phyloP scores from a whole-genome alignment of 2,888 invertebrate genomes.

The Campoletis raptor region DNA sequence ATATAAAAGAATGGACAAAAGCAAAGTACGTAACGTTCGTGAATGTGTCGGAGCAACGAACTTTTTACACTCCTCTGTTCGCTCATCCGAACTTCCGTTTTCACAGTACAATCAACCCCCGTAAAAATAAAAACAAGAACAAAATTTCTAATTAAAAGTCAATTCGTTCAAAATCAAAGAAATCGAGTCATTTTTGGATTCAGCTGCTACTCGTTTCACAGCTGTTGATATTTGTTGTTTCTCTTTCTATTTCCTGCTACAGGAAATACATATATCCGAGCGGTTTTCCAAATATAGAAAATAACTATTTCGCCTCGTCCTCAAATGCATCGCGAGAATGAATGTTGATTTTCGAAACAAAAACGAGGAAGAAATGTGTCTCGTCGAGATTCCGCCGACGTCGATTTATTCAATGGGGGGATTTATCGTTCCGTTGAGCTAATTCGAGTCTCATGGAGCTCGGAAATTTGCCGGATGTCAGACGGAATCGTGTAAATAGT shows the following conservation, averaged over 20 bases:
- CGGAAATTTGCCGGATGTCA: conserved; percentile 49
- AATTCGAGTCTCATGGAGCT: conserved; percentile 55
- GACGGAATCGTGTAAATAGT: conserved; percentile 37
- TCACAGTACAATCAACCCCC: neutral
- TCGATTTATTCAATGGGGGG: neutral
- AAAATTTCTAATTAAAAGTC: neutral
- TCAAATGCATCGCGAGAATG: neutral
- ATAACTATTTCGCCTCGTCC: neutral
- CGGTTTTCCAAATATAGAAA: conserved; percentile 33
- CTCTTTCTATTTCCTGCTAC: conserved; percentile 19
- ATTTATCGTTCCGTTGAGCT: conserved; percentile 39
- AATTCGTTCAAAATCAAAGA: conserved; percentile 4
- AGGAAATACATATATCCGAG: conserved; percentile 29
- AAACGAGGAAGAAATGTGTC: neutral
- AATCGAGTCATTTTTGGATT: conserved; percentile 16
- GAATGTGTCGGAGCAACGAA: conserved; percentile 56
- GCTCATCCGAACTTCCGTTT: conserved; percentile 14
- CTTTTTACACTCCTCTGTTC: conserved; percentile 43
- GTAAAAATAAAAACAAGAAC: neutral
- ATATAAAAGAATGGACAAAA: conserved; percentile 39
- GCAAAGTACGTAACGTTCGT: conserved; percentile 29
- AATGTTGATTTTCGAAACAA: conserved; percentile 6
- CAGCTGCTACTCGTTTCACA: conserved; percentile 11
- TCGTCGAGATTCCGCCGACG: conserved; percentile 21
- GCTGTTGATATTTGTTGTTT: conserved; percentile 24